phyloP scores from a whole-genome alignment of 2,113 vertebrate genomes.

The Chroicocephalus ridibundus region DNA sequence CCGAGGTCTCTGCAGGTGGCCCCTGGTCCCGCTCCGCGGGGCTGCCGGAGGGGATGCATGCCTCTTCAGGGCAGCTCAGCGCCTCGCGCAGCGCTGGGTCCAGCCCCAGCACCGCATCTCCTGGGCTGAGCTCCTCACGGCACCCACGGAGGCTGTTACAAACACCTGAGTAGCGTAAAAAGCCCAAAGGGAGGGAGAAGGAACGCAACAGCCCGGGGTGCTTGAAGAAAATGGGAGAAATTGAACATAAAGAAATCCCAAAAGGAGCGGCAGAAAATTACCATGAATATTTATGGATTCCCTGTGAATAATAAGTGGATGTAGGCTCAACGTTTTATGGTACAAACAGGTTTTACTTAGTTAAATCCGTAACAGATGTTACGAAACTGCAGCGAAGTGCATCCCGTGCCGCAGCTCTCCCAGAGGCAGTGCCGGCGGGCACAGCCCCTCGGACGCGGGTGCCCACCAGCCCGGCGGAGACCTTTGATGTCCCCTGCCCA shows the following conservation, averaged over 20 bases:
- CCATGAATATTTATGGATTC: background rate
- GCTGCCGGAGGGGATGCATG: background rate
- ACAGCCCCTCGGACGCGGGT: background rate
- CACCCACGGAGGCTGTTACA: accelerated
- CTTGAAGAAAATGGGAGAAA: background rate
- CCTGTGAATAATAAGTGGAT: accelerated
- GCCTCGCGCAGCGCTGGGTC: background rate
- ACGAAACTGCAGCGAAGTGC: accelerated
- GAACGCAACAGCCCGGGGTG: background rate
- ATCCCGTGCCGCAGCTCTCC: background rate
- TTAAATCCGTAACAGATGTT: background rate
- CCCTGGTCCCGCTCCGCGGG: background rate
- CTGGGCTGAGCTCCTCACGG: background rate
- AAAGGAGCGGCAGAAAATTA: background rate
- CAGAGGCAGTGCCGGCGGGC: background rate
- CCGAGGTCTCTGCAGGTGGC: background rate
- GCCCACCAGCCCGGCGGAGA: background rate
- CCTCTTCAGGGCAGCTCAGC: background rate
- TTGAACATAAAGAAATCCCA: background rate
- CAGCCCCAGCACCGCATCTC: background rate
- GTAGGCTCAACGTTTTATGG: accelerated
- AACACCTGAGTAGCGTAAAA: background rate
- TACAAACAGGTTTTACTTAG: background rate
- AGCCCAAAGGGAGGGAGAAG: background rate
- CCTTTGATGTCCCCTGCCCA: background rate